Evolutionary conservation across 2,113 vertebrate species (phyloP), one percentile per base, ranked within the genome.

Genomic region (Eurystomus gularis): DNA sequence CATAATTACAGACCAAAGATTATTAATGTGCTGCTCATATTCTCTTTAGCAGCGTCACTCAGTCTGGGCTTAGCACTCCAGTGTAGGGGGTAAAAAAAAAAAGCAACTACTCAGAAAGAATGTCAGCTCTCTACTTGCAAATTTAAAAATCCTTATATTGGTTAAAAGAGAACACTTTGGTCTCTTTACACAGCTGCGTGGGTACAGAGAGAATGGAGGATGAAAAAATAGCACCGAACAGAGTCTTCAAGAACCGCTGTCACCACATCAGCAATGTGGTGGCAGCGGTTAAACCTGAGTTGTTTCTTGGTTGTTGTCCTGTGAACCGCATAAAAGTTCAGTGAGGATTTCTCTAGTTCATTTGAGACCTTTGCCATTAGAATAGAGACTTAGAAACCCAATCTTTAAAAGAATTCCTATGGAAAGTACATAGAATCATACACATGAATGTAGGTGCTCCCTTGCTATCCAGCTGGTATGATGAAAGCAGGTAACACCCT

Each of bases 1-100:
- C n/a, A 13, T 82, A 96, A 87, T 88, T 94, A 87, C 80, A 92
- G 90, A 88, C 82, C 49, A 90, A 94, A 88, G 87, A 94, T 73
- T 88, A 77, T 64, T 75, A 91, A 90, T 66, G 79, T 58, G 7
- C 71, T 55, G 12, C 61, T 92, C 65, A 93, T 60, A 31, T 17
- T 86, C 44, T 69, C 21, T 77, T 76, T 85, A 33, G 49, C 42
- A 71, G 72, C 6, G 6, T 91, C 48, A 6, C 35, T 97, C 82
- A 86, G 39, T 75, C 89, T 86, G 72, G 88, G 93, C 48, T 95
- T 62, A 86, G 80, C 28, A 64, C 72, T 88, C 82, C 25, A 51
- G 83, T 85, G 39, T 10, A 76, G 39, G n/a, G 52, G 39, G 18
- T 5, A 4, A 11, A 35, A 35, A 76, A 52, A 31, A 72, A 35